A percentile compares a stretch with the other conserved stretches of the same genome.
These are phyloP conservation scores for Strix occidentalis DNA, from an alignment of 2,797 vertebrate species.

Conservation along the genomic window DNA sequence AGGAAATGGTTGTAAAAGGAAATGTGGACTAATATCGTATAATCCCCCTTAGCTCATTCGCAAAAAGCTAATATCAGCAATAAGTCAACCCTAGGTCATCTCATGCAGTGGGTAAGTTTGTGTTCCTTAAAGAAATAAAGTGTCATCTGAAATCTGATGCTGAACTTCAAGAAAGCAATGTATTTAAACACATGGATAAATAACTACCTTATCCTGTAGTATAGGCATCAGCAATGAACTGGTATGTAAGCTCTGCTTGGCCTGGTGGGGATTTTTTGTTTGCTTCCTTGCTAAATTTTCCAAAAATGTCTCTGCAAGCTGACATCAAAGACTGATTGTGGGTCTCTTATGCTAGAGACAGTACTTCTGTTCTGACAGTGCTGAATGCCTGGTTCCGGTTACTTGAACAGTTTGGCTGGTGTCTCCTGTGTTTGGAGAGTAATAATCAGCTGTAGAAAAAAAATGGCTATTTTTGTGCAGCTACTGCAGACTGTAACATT, in stretches of 20 bases:
- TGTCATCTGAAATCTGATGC: neutral
- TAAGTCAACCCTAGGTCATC: neutral
- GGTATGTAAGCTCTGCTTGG: neutral
- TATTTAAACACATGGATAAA: neutral
- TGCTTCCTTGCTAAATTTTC: neutral
- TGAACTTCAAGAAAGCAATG: neutral
- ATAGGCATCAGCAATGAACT: neutral
- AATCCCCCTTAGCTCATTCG: neutral
- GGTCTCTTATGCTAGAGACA: neutral
- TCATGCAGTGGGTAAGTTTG: neutral
- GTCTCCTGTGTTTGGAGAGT: neutral
- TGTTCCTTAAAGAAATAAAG: neutral
- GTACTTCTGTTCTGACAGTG: accelerated
- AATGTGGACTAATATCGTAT: neutral
- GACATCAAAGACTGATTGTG: neutral
- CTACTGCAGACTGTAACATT: neutral
- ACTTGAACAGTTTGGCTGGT: neutral
- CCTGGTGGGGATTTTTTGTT: neutral
- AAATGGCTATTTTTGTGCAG: neutral
- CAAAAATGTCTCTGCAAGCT: neutral
- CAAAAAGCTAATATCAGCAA: neutral
- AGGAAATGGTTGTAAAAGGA: neutral
- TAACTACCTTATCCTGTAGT: neutral
- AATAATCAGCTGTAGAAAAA: neutral
- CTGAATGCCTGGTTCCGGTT: neutral